These are phyloP conservation scores for Pinna nobilis DNA, from an alignment of 1,140 invertebrate genomes.

Conservation along the genomic window DNA sequence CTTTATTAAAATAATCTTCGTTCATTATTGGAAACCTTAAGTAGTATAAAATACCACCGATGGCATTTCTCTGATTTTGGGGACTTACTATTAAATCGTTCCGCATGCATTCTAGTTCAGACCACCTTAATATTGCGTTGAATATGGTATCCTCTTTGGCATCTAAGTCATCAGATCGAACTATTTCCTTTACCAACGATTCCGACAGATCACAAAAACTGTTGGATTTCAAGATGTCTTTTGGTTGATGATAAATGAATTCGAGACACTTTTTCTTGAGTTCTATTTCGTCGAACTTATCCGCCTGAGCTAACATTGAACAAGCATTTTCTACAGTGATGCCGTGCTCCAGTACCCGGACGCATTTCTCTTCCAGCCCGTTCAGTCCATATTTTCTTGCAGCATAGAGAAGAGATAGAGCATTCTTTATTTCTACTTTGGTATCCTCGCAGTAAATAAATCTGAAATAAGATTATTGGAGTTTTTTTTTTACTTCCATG, in stretches of 20 bases:
- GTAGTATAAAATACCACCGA: constrained; percentile 39
- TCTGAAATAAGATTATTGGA: constrained; percentile 35
- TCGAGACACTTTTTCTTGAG: constrained; percentile 44
- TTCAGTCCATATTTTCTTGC: constrained; percentile 91
- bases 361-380: constrained; percentile 85
- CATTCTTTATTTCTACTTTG: constrained; percentile 83
- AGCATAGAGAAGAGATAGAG: constrained; percentile 88
- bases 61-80: constrained; percentile 31
- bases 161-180: constrained; percentile 41
- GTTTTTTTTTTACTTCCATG: too few species aligned
- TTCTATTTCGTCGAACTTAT: constrained; percentile 50
- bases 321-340: constrained; percentile 86
- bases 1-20: constrained; percentile 27
- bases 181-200: constrained; percentile 31
- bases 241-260: constrained; percentile 43
- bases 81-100: constrained; percentile 31
- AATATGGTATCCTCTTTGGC: constrained; percentile 41
- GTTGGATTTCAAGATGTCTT: constrained; percentile 31
- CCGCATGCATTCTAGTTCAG: constrained; percentile 45
- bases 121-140: constrained; percentile 42
- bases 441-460: constrained; percentile 54
- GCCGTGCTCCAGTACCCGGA: constrained; percentile 86
- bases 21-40: constrained; percentile 40
- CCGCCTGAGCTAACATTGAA: constrained; percentile 46
- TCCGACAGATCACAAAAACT: constrained; percentile 45